Evolutionary conservation across 1,140 invertebrate genomes (phyloP).

Genomic region (Drosophila leontia): DNA sequence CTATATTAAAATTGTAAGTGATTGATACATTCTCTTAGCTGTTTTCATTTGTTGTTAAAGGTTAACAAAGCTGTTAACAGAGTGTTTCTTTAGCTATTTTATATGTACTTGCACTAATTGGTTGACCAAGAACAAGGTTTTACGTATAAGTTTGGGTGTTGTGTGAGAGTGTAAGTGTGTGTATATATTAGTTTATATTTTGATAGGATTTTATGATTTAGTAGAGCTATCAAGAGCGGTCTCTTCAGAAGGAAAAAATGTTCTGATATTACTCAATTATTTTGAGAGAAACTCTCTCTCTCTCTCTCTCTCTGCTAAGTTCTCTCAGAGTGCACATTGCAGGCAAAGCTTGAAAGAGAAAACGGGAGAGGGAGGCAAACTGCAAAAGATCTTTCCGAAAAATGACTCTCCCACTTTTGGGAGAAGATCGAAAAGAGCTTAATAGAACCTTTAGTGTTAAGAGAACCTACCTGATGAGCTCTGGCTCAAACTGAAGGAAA

Average conservation of each 20-base stretch:
- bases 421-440: no score
- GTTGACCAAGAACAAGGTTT: conserved; percentile 33
- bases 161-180: background rate
- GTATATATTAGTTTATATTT: conserved; percentile 13
- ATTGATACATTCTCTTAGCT: conserved; percentile 33
- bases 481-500: background rate
- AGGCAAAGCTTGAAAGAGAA: background rate
- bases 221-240: background rate
- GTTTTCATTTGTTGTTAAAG: conserved; percentile 4
- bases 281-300: background rate
- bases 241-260: no score
- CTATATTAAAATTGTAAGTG: conserved; percentile 40
- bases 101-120: conserved; percentile 32
- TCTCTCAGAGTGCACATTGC: background rate
- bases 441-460: background rate
- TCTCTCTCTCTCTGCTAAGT: background rate
- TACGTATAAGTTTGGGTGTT: conserved; percentile 20
- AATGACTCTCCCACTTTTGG: background rate
- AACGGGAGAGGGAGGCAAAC: background rate
- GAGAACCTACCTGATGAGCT: background rate
- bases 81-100: conserved; percentile 9
- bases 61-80: conserved; percentile 25
- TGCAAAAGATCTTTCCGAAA: background rate
- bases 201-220: conserved; percentile 11
- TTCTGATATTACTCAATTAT: no score